Evolutionary conservation across 2,888 invertebrate species (phyloP).

Genomic region (Drosophila incognita): DNA sequence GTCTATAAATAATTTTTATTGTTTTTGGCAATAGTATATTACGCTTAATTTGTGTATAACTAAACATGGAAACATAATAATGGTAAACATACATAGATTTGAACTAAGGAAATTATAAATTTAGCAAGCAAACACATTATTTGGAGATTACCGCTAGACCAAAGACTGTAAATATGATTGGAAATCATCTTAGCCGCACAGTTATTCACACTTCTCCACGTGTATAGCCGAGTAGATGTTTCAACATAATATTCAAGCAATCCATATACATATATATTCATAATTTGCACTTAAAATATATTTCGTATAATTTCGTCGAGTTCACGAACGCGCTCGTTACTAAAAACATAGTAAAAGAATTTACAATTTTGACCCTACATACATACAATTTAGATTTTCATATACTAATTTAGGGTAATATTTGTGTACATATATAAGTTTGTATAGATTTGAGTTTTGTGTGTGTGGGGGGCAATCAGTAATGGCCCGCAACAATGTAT

Average conservation of each 20-base stretch:
- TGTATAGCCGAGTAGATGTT: slow-evolving; percentile 13
- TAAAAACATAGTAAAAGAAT: slow-evolving; percentile 51
- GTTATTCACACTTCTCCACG: slow-evolving; percentile 6
- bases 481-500: slow-evolving; percentile 15
- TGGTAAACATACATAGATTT: slow-evolving; percentile 40
- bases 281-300: slow-evolving; percentile 51
- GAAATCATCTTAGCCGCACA: slow-evolving; percentile 3
- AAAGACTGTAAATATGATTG: slow-evolving; percentile 4
- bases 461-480: not conserved
- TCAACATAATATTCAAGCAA: slow-evolving; percentile 7
- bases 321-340: slow-evolving; percentile 32
- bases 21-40: slow-evolving; percentile 47
- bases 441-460: slow-evolving; percentile 22
- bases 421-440: slow-evolving; percentile 43
- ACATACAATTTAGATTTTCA: slow-evolving; percentile 63
- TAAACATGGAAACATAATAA: slow-evolving; percentile 23
- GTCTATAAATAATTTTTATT: slow-evolving; percentile 45
- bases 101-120: slow-evolving; percentile 45
- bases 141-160: slow-evolving; percentile 41
- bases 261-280: slow-evolving; percentile 14
- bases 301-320: slow-evolving; percentile 66
- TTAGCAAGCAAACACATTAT: slow-evolving; percentile 36
- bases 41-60: slow-evolving; percentile 34
- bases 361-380: slow-evolving; percentile 69
- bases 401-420: slow-evolving; percentile 38